Evolutionary conservation across 1,140 invertebrate genomes (phyloP).

Genomic region (Drosophila mojavensis): DNA sequence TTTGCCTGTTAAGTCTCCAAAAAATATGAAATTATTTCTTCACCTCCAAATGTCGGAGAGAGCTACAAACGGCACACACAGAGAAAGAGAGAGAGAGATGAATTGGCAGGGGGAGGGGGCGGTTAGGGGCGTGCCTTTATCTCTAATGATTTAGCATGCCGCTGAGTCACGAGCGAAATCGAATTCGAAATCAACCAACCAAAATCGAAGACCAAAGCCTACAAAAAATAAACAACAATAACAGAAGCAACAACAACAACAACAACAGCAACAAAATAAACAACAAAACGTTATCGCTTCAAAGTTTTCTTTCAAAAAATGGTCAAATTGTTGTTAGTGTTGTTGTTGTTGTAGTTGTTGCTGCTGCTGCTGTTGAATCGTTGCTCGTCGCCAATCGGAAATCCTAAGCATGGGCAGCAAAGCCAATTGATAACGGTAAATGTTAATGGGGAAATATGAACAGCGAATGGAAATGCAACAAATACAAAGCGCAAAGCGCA

Average conservation of each 20-base stretch:
- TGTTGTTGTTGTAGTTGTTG: constrained; percentile 5
- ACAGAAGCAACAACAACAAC: constrained; percentile 17
- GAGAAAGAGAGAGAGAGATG: neutral
- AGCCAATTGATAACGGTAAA: constrained; percentile 33
- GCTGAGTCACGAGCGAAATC: constrained; percentile 49
- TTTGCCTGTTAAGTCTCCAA: too few species aligned
- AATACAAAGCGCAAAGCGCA: constrained; percentile 23
- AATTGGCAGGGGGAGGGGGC: neutral
- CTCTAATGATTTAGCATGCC: constrained; percentile 48
- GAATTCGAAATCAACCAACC: constrained; percentile 65
- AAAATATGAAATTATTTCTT: too few species aligned
- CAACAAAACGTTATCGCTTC: constrained; percentile 31
- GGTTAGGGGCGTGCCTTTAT: constrained; percentile 48
- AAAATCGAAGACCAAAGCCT: constrained; percentile 58
- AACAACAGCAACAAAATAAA: constrained; percentile 2
- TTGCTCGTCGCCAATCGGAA: constrained; percentile 28
- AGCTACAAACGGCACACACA: too few species aligned
- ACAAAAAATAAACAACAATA: constrained; percentile 30
- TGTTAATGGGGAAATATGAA: constrained; percentile 30
- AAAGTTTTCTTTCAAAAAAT: constrained; percentile 33
- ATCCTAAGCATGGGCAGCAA: constrained; percentile 16
- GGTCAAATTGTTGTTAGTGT: constrained; percentile 28
- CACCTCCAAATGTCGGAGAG: too few species aligned
- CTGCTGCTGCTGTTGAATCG: too few species aligned
- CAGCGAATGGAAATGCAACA: constrained; percentile 47